Percentiles rank a stretch among this genome's conserved stretches.
These are phyloP conservation scores for Nymphicus hollandicus DNA, from an alignment of 2,113 vertebrate species.

Conservation along the genomic window DNA sequence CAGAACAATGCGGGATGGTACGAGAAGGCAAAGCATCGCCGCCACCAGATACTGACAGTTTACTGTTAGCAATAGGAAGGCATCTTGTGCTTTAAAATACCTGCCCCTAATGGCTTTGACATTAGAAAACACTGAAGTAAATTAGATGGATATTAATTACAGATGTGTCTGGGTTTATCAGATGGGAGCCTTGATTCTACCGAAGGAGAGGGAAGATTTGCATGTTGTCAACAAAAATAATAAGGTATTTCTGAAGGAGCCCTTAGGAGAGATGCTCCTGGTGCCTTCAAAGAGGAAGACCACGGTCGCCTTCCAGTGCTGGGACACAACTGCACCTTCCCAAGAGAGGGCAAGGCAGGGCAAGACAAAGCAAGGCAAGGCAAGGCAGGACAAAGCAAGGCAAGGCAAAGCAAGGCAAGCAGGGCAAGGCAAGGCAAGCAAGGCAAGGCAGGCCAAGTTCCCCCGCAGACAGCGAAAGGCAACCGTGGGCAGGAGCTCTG, in stretches of 20 bases:
- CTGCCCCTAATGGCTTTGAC: background rate
- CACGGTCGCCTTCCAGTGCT: background rate
- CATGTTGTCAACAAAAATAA: background rate
- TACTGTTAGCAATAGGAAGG: background rate
- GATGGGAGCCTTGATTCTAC: background rate
- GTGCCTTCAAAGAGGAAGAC: background rate
- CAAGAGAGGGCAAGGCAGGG: background rate
- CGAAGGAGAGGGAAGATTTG: background rate
- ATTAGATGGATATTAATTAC: constrained; percentile 8
- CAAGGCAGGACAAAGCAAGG: background rate
- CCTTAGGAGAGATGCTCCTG: background rate
- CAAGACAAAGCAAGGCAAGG: background rate
- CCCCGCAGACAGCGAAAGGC: background rate
- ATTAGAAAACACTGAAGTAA: background rate
- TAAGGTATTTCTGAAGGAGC: background rate
- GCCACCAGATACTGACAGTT: background rate
- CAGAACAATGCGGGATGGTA: constrained; percentile 30
- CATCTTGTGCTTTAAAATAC: background rate
- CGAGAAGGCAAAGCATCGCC: background rate
- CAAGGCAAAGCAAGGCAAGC: background rate
- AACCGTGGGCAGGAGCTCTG: constrained; percentile 61
- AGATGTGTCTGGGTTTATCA: background rate
- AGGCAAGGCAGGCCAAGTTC: background rate
- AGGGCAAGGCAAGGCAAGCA: background rate
- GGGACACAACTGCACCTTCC: background rate